phyloP scores from a whole-genome alignment of 2,888 invertebrate genomes.

The Trachelus stipa region DNA sequence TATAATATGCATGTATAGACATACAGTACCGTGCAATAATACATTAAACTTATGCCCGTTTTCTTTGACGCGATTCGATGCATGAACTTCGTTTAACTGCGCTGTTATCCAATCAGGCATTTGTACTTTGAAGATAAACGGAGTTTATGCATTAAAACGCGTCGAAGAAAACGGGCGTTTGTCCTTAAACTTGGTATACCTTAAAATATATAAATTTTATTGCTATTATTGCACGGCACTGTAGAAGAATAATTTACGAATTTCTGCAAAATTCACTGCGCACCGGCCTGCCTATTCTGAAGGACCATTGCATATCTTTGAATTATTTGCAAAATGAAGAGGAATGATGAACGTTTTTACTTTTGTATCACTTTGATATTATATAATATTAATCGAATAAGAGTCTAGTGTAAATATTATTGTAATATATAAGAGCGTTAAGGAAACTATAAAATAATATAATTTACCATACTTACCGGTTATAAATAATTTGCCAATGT shows the following conservation, averaged over 20 bases:
- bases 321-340: constrained; percentile 23
- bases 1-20: background rate
- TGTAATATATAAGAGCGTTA: constrained; percentile 34
- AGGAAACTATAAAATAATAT: constrained; percentile 28
- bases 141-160: no score
- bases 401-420: constrained; percentile 12
- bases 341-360: constrained; percentile 29
- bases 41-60: no score
- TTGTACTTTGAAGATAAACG: no score
- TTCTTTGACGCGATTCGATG: no score
- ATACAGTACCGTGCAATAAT: background rate
- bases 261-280: background rate
- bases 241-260: background rate
- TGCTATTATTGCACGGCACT: background rate
- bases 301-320: constrained; percentile 8
- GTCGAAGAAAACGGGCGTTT: background rate
- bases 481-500: constrained; percentile 53
- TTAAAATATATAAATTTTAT: background rate
- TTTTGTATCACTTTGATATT: constrained; percentile 34
- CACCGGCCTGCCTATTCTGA: background rate
- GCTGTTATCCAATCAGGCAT: no score
- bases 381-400: constrained; percentile 12
- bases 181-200: background rate
- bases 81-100: no score
- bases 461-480: constrained; percentile 35